Conservation (phyloP, 2,113 vertebrate genomes). For the Mobula birostris region DNA sequence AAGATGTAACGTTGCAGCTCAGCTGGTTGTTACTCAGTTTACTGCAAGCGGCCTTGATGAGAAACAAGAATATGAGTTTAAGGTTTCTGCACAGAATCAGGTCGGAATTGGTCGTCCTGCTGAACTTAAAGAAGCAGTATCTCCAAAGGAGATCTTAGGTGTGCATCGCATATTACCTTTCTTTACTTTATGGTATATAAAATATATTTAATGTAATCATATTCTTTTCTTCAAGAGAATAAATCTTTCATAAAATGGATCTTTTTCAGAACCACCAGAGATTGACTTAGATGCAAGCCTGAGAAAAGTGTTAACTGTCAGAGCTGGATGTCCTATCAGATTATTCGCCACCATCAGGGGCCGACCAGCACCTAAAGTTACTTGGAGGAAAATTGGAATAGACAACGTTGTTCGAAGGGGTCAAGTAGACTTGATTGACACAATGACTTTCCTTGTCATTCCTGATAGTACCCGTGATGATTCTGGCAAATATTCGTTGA, state of each 20-base stretch:
- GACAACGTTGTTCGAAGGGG: conserved; percentile 93
- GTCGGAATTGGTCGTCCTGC: conserved; percentile 88
- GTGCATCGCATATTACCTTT: not conserved
- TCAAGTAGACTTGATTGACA: conserved; percentile 90
- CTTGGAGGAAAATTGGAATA: conserved; percentile 87
- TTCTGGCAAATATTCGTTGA: conserved; percentile 90
- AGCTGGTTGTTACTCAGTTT: conserved; percentile 81
- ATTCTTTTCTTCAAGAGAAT: conserved; percentile 16
- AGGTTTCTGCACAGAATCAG: conserved; percentile 94
- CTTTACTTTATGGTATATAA: conserved; percentile 39
- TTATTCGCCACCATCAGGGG: conserved; percentile 88
- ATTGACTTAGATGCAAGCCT: conserved; percentile 85
- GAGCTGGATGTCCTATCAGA: conserved; percentile 92
- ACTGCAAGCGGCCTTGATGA: conserved; percentile 79
- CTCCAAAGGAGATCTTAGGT: conserved; percentile 91
- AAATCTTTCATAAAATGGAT: conserved; percentile 37
- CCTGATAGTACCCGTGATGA: conserved; percentile 86
- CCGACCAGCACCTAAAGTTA: conserved; percentile 80
- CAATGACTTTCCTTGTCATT: conserved; percentile 96
- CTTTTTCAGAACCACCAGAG: conserved; percentile 81
- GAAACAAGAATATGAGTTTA: conserved; percentile 83
- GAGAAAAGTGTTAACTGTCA: conserved; percentile 79
- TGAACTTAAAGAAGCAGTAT: conserved; percentile 75
- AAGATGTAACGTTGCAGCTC: conserved; percentile 86
- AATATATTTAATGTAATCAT: conserved; percentile 34